Percentiles rank a stretch among this genome's conserved stretches.
phyloP scores from a whole-genome alignment of 2,113 vertebrate genomes.

The Elephas maximus region DNA sequence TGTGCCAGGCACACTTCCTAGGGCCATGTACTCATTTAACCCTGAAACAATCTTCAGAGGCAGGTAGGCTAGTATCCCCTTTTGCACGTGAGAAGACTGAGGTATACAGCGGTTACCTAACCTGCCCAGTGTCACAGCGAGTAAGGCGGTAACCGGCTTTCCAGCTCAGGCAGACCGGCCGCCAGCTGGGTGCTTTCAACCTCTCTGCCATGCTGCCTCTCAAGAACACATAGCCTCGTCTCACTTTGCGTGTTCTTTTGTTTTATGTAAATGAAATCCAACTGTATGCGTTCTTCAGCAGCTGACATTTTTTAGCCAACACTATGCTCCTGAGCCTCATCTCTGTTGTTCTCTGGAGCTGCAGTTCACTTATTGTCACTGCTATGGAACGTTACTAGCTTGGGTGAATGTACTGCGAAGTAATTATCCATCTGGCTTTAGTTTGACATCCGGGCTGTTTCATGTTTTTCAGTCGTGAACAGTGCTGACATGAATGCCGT shows the following conservation, averaged over 20 bases:
- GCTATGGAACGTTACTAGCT: neutral
- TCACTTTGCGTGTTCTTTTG: neutral
- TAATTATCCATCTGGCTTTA: neutral
- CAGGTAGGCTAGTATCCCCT: neutral
- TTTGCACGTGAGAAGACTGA: neutral
- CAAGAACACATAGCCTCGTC: neutral
- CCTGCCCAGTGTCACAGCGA: neutral
- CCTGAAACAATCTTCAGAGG: neutral
- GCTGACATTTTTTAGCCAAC: neutral
- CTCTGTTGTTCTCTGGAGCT: neutral
- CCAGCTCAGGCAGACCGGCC: neutral
- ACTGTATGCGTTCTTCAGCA: neutral
- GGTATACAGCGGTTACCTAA: neutral
- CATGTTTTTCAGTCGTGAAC: neutral
- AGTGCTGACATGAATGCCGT: neutral
- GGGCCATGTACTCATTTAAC: neutral
- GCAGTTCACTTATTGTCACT: neutral
- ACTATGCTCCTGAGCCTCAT: neutral
- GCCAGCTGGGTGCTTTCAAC: neutral
- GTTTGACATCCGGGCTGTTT: neutral
- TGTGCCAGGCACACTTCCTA: neutral
- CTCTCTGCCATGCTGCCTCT: too few species aligned
- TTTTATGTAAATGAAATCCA: neutral
- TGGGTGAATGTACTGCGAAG: neutral
- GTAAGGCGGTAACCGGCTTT: neutral